Conservation (phyloP, 2,113 vertebrate species). For the Platichthys stellatus region DNA sequence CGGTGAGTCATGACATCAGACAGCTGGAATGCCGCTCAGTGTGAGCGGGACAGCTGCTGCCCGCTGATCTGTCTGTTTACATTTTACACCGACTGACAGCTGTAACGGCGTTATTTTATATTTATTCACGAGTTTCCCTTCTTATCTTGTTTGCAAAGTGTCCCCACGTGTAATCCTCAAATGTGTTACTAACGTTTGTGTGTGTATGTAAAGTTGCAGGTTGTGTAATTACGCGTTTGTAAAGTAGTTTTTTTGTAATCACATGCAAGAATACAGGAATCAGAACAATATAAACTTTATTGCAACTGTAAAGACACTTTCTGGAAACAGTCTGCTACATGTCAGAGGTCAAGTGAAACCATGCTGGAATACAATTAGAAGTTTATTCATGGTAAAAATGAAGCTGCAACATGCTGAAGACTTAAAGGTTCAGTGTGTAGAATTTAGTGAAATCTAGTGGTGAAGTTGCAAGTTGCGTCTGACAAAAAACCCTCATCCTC, state of each 20-base stretch:
- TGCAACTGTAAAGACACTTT: slow-evolving; percentile 61
- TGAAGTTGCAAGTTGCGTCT: no score
- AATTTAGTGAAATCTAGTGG: no score
- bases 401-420: slow-evolving; percentile 22
- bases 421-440: no score
- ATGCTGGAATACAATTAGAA: not conserved
- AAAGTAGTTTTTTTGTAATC: not conserved
- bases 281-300: slow-evolving; percentile 45
- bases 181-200: not conserved
- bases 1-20: slow-evolving; percentile 89
- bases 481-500: no score
- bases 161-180: not conserved
- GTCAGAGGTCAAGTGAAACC: slow-evolving; percentile 22
- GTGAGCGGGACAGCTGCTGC: slow-evolving; percentile 82
- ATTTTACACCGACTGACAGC: slow-evolving; percentile 42
- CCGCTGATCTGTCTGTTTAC: slow-evolving; percentile 63
- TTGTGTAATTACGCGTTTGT: not conserved
- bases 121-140: no score
- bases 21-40: slow-evolving; percentile 90
- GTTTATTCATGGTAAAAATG: slow-evolving; percentile 11
- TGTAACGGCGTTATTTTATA: slow-evolving; percentile 4
- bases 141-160: slow-evolving; percentile 7
- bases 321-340: slow-evolving; percentile 50
- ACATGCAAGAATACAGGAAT: not conserved
- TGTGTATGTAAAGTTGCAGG: not conserved